Conservation (phyloP, 2,888 invertebrate species). For the Dryocosmus kuriphilus region DNA sequence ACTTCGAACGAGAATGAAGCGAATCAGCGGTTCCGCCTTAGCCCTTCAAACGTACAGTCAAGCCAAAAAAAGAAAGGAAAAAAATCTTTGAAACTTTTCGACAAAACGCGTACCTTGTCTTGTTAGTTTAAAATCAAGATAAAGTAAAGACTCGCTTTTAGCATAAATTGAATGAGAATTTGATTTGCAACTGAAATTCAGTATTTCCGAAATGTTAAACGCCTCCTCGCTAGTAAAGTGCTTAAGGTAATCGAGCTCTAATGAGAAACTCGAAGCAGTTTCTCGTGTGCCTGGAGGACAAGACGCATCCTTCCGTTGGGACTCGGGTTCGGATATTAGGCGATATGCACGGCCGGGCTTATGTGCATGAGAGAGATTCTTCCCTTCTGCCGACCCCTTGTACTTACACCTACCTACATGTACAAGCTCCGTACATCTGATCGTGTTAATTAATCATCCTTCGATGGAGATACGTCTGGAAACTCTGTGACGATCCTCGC, state of each 20-base stretch:
- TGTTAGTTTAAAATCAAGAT: too few relatives aligned
- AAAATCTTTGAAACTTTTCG: too few relatives aligned
- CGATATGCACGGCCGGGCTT: slow-evolving; percentile 51
- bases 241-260: slow-evolving; percentile 61
- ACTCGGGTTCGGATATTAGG: slow-evolving; percentile 46
- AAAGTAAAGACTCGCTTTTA: too few relatives aligned
- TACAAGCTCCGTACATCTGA: slow-evolving; percentile 42
- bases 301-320: slow-evolving; percentile 43
- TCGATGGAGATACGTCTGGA: slow-evolving; percentile 52
- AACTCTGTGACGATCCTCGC: slow-evolving; percentile 55
- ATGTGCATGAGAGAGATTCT: slow-evolving; percentile 47
- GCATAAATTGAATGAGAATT: too few relatives aligned
- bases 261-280: slow-evolving; percentile 50
- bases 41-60: too few relatives aligned
- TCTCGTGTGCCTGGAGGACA: slow-evolving; percentile 35
- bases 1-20: too few relatives aligned
- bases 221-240: slow-evolving; percentile 24
- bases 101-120: too few relatives aligned
- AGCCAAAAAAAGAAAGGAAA: too few relatives aligned
- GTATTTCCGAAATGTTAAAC: slow-evolving; percentile 10
- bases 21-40: too few relatives aligned
- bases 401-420: slow-evolving; percentile 12
- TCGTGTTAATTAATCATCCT: slow-evolving; percentile 60
- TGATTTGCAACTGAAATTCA: background rate
- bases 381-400: slow-evolving; percentile 42